Evolutionary conservation across 2,888 invertebrate species (phyloP).

Genomic region (Trimorus sp.): DNA sequence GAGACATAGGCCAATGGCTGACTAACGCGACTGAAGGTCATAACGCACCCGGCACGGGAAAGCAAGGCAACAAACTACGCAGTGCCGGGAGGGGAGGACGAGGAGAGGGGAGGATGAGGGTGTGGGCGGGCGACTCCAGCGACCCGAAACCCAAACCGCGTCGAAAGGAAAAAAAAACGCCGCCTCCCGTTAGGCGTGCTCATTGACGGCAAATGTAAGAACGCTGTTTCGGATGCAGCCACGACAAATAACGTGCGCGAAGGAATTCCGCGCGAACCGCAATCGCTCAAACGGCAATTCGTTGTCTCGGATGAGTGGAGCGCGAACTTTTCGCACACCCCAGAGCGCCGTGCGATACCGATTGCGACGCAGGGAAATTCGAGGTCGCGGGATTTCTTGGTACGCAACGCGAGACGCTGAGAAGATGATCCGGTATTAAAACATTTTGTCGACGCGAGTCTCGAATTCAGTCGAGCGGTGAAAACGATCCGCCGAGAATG

Average conservation of each 20-base stretch:
- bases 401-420: neutral
- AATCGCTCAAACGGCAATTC: constrained; percentile 6
- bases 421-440: neutral
- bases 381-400: constrained; percentile 13
- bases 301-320: neutral
- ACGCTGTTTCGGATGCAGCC: constrained; percentile 31
- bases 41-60: too few relatives aligned
- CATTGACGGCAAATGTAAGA: constrained; percentile 38
- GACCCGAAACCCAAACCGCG: too few relatives aligned
- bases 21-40: too few relatives aligned
- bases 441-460: constrained; percentile 7
- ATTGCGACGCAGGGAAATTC: neutral
- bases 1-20: too few relatives aligned
- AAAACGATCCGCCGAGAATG: neutral
- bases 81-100: too few relatives aligned
- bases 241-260: constrained; percentile 36
- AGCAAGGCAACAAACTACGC: too few relatives aligned
- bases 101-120: too few relatives aligned
- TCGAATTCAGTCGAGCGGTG: neutral
- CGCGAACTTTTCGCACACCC: neutral
- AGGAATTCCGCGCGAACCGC: constrained; percentile 11
- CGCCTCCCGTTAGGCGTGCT: neutral
- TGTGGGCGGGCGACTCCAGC: too few relatives aligned
- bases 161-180: constrained; percentile 10
- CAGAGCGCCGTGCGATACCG: constrained; percentile 1